phyloP scores from a whole-genome alignment of 1,140 invertebrate species.

The Pseudomyrmex sp. region DNA sequence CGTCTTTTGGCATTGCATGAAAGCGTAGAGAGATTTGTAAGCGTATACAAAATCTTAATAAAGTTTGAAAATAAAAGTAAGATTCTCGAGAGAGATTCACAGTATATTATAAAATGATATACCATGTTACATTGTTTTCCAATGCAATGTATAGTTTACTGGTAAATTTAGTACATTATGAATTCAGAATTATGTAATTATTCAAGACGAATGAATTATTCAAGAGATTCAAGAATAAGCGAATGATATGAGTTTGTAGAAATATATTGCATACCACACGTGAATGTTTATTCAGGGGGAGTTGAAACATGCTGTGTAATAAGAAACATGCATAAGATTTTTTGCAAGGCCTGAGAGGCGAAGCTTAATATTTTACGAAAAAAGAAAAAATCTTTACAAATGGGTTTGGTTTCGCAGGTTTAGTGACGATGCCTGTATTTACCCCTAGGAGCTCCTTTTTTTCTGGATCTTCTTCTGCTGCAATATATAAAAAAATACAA shows the following conservation, averaged over 20 bases:
- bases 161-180: slow-evolving; percentile 16
- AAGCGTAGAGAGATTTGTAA: neutral
- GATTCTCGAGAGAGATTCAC: too few relatives aligned
- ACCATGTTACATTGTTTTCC: neutral
- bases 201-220: neutral
- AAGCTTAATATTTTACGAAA: slow-evolving; percentile 68
- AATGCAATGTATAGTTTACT: neutral
- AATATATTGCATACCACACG: neutral
- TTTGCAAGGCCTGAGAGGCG: slow-evolving; percentile 70
- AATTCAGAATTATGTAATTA: neutral
- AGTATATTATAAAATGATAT: too few relatives aligned
- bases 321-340: slow-evolving; percentile 68
- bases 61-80: neutral
- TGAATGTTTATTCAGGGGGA: neutral
- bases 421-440: slow-evolving; percentile 84
- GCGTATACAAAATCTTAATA: too few relatives aligned
- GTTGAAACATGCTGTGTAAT: neutral
- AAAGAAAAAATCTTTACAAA: slow-evolving; percentile 85
- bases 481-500: slow-evolving; percentile 61
- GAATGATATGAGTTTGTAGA: slow-evolving; percentile 5
- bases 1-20: slow-evolving; percentile 30
- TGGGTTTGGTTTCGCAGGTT: slow-evolving; percentile 84
- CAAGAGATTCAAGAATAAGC: neutral
- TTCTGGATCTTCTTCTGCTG: slow-evolving; percentile 83
- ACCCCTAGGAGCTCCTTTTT: slow-evolving; percentile 85